These are phyloP conservation scores for Willisornis vidua DNA, from an alignment of 2,113 vertebrate species.

Conservation along the genomic window DNA sequence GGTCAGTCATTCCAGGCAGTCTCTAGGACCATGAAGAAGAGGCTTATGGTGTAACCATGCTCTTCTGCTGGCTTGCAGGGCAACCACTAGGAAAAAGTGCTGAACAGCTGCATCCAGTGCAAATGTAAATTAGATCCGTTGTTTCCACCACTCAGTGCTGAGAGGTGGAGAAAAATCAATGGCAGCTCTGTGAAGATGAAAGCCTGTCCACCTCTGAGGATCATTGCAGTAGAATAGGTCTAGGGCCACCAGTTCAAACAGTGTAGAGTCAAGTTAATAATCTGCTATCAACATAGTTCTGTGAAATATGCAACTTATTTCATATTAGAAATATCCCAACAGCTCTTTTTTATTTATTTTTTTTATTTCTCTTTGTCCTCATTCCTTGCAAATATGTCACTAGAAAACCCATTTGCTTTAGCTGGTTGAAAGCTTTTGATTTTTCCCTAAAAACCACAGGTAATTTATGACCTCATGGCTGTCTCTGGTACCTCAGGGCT, in stretches of 20 bases:
- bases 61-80: background rate
- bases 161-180: background rate
- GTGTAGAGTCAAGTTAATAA: background rate
- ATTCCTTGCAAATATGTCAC: background rate
- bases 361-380: background rate
- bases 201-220: background rate
- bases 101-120: background rate
- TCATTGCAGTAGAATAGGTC: background rate
- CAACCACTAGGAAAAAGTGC: background rate
- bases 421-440: background rate
- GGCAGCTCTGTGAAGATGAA: background rate
- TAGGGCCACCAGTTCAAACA: background rate
- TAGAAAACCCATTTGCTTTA: background rate
- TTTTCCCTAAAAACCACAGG: background rate
- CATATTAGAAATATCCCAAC: background rate
- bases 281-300: background rate
- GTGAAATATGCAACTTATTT: background rate
- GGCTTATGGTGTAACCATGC: fast-evolving
- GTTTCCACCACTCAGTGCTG: background rate
- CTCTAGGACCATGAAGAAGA: fast-evolving
- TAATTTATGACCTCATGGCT: background rate
- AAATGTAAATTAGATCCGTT: background rate
- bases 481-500: background rate
- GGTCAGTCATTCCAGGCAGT: background rate
- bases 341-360: background rate